A percentile compares a stretch with the other conserved stretches of the same genome.
Evolutionary conservation across 2,888 invertebrate species (phyloP).

Genomic region (Oxyscelio sp.): DNA sequence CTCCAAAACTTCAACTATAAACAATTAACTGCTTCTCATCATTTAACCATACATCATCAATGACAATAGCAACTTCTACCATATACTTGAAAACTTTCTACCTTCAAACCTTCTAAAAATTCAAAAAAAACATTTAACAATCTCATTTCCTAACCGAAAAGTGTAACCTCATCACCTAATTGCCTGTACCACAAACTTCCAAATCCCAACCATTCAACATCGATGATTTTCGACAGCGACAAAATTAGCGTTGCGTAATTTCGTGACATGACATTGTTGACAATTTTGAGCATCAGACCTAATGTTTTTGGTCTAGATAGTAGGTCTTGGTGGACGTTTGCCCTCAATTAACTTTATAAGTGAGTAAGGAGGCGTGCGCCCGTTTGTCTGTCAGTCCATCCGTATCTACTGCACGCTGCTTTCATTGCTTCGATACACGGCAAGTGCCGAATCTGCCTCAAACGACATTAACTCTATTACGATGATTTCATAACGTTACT

Average conservation of each 20-base stretch:
- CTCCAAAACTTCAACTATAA: no score
- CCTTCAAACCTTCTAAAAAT: no score
- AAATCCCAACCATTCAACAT: no score
- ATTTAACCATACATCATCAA: no score
- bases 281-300: conserved; percentile 53
- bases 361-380: conserved; percentile 88
- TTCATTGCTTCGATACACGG: conserved; percentile 73
- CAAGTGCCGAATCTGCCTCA: conserved; percentile 74
- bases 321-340: conserved; percentile 87
- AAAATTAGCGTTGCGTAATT: conserved; percentile 42
- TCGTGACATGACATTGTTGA: conserved; percentile 55
- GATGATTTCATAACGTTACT: conserved; percentile 61
- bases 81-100: no score
- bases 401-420: conserved; percentile 71
- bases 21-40: no score
- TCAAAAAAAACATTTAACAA: no score
- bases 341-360: conserved; percentile 89
- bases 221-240: no score
- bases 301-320: conserved; percentile 87
- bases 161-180: no score
- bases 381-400: conserved; percentile 82
- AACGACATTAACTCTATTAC: conserved; percentile 60
- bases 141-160: no score
- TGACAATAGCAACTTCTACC: no score
- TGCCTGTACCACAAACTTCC: no score